Percentiles rank a stretch among this genome's conserved stretches.
Evolutionary conservation across 2,888 invertebrate genomes (phyloP).

Genomic region (Pseudococcus longispinus): DNA sequence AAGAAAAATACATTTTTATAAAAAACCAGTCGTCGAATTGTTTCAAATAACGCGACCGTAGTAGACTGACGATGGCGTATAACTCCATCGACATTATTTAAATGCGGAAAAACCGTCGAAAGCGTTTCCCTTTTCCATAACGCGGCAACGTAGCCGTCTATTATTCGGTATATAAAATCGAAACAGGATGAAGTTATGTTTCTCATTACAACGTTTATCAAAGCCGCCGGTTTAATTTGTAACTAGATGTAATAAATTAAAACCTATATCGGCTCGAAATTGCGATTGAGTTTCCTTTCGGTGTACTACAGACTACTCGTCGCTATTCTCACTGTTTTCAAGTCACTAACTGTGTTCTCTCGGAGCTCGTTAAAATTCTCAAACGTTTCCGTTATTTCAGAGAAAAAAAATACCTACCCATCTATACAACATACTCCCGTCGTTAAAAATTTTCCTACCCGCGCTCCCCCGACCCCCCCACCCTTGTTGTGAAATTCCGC

Average conservation of each 20-base stretch:
- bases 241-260: conserved; percentile 4
- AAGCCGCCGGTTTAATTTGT: not conserved
- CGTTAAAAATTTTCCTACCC: not conserved
- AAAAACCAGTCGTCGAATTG: not conserved
- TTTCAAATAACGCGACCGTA: not conserved
- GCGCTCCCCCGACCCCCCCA: too few species aligned
- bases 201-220: conserved; percentile 15
- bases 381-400: not conserved
- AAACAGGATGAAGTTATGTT: conserved; percentile 10
- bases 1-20: not conserved
- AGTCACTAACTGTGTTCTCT: not conserved
- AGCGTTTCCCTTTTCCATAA: conserved; percentile 1
- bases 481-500: not conserved
- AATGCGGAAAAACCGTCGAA: conserved; percentile 3
- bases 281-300: not conserved
- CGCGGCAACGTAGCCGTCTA: not conserved
- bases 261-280: not conserved
- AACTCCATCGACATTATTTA: not conserved
- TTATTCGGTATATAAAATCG: conserved; percentile 12
- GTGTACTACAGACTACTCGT: not conserved
- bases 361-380: not conserved
- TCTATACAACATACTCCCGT: not conserved
- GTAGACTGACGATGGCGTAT: not conserved
- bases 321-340: not conserved
- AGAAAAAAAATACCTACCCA: not conserved